Evolutionary conservation across 1,140 invertebrate species (phyloP).

Genomic region (Cydia amplana): DNA sequence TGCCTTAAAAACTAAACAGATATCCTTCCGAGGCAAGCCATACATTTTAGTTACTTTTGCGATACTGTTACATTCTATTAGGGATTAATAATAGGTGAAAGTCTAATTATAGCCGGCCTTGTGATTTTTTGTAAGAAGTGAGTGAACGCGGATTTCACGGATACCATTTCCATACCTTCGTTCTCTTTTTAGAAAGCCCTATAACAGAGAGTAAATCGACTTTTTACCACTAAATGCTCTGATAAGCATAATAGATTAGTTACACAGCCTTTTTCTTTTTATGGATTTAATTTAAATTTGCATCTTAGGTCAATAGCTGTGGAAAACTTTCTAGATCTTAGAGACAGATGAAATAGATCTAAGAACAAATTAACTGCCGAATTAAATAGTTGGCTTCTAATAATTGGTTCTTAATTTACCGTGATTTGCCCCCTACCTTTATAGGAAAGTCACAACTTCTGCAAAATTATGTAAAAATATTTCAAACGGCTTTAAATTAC

Average conservation of each 20-base stretch:
- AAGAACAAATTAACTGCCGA: background rate
- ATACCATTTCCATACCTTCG: constrained; percentile 20
- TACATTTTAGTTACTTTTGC: background rate
- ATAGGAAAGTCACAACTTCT: no score
- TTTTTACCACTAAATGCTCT: constrained; percentile 23
- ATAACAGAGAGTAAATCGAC: constrained; percentile 4
- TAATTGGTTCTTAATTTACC: no score
- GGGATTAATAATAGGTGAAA: constrained; percentile 20
- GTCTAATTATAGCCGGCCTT: constrained; percentile 28
- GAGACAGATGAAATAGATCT: background rate
- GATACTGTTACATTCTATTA: background rate
- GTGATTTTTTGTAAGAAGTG: constrained; percentile 23
- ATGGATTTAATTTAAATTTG: constrained; percentile 19
- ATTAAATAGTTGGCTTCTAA: no score
- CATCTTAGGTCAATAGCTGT: background rate
- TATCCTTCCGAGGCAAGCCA: background rate
- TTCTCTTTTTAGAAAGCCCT: constrained; percentile 32
- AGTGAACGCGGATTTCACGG: constrained; percentile 12
- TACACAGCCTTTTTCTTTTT: background rate
- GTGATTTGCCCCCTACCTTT: no score
- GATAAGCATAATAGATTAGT: constrained; percentile 11
- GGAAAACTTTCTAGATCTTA: constrained; percentile 23
- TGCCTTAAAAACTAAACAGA: background rate
- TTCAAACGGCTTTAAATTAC: no score
- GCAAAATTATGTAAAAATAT: no score